A percentile compares a stretch with the other conserved stretches of the same genome.
Conservation (phyloP, 2,888 invertebrate species). For the Ypsolopha scabrella region DNA sequence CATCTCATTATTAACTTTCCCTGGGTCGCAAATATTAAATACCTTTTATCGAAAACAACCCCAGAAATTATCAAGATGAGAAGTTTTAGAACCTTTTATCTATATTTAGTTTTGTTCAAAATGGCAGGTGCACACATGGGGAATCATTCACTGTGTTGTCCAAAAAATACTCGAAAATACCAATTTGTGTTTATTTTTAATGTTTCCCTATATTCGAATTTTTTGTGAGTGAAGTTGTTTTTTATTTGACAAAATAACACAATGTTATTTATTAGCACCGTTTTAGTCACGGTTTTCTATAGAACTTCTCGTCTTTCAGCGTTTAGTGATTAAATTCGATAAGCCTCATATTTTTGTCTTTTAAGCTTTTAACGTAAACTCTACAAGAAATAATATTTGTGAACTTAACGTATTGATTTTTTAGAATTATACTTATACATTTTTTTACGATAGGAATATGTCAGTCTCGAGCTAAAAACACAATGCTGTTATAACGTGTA, state of each 20-base stretch:
- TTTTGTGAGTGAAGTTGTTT: not conserved
- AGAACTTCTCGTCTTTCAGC: no score
- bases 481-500: no score
- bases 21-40: no score
- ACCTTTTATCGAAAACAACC: not conserved
- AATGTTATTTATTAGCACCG: not conserved
- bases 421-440: no score
- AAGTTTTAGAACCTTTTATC: conserved; percentile 29
- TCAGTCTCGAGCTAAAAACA: no score
- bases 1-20: no score
- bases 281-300: no score
- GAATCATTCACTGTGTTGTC: conserved; percentile 27
- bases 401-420: not conserved
- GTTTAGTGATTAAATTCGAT: not conserved
- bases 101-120: conserved; percentile 10
- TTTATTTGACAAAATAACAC: no score
- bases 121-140: conserved; percentile 44
- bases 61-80: not conserved
- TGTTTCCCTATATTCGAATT: not conserved
- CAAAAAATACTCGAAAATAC: not conserved
- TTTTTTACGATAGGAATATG: no score
- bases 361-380: not conserved
- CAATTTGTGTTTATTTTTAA: not conserved
- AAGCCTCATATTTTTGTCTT: not conserved
- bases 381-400: not conserved